phyloP scores from a whole-genome alignment of 2,888 invertebrate species.

The Therioaphis trifolii region DNA sequence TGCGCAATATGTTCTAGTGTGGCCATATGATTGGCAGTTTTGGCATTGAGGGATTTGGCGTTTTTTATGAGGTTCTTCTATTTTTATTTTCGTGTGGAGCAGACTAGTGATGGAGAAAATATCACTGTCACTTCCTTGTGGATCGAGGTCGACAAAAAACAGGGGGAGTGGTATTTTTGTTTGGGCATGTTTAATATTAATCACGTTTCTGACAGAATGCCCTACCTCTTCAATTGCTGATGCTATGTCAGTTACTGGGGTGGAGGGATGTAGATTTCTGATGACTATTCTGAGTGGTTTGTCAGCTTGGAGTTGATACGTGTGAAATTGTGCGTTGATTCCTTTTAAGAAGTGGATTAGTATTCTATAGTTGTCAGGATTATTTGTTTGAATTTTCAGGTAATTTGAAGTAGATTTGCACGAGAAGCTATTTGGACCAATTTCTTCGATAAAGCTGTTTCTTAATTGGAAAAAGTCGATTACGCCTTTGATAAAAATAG shows the following conservation, averaged over 20 bases:
- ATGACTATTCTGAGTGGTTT: too few relatives aligned
- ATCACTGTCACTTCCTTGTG: neutral
- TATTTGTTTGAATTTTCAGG: slow-evolving; percentile 12
- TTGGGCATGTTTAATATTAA: slow-evolving; percentile 4
- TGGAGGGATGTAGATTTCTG: slow-evolving; percentile 16
- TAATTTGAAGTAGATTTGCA: too few relatives aligned
- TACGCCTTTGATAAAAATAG: too few relatives aligned
- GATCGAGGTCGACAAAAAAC: neutral
- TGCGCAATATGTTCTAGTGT: too few relatives aligned
- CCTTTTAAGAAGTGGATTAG: slow-evolving; percentile 9
- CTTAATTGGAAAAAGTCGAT: slow-evolving; percentile 8
- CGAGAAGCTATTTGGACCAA: too few relatives aligned
- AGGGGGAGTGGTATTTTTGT: neutral
- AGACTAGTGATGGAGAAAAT: slow-evolving; percentile 1
- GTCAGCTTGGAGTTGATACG: slow-evolving; percentile 13
- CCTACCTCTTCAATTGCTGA: neutral
- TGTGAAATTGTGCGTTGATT: slow-evolving; percentile 11
- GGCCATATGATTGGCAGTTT: too few relatives aligned
- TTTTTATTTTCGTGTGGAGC: too few relatives aligned
- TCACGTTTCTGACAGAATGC: too few relatives aligned
- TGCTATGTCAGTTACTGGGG: slow-evolving; percentile 3
- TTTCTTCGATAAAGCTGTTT: slow-evolving; percentile 1
- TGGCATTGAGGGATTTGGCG: too few relatives aligned
- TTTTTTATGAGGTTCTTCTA: too few relatives aligned
- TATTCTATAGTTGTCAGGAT: slow-evolving; percentile 1